A percentile compares a stretch with the other conserved stretches of the same genome.
Evolutionary conservation across 2,888 invertebrate species (phyloP).

Genomic region (Spodoptera exigua): DNA sequence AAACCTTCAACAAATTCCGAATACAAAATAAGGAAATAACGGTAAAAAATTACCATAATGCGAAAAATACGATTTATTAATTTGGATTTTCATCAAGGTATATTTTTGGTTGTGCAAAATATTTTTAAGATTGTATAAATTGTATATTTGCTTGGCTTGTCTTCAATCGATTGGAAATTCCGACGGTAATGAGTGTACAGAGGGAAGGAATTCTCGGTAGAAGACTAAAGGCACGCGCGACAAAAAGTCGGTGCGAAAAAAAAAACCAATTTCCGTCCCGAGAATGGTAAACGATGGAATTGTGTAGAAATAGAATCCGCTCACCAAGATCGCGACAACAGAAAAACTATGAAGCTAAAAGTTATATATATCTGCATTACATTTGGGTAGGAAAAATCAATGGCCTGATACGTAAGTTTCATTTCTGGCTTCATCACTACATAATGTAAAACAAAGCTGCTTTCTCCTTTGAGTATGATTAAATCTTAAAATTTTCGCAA

Average conservation of each 20-base stretch:
- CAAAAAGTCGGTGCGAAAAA: slow-evolving; percentile 59
- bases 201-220: slow-evolving; percentile 55
- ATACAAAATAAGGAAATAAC: slow-evolving; percentile 15
- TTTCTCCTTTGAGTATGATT: no score
- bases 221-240: slow-evolving; percentile 57
- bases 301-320: slow-evolving; percentile 21
- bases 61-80: slow-evolving; percentile 20
- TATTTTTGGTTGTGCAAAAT: slow-evolving; percentile 47
- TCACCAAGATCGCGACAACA: background rate
- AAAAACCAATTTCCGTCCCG: slow-evolving; percentile 61
- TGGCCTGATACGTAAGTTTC: background rate
- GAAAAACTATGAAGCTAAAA: background rate
- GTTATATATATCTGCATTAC: background rate
- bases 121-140: slow-evolving; percentile 54
- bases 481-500: no score
- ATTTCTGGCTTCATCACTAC: no score
- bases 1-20: no score
- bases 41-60: background rate
- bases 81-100: slow-evolving; percentile 34
- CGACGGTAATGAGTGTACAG: slow-evolving; percentile 64
- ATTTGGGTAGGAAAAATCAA: background rate
- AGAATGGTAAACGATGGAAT: slow-evolving; percentile 40
- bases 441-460: no score
- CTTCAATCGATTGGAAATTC: slow-evolving; percentile 72
- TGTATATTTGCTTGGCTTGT: slow-evolving; percentile 65